Base-by-base conservation (phyloP, 2,888 invertebrate species). In the Polia nebulosa region DNA sequence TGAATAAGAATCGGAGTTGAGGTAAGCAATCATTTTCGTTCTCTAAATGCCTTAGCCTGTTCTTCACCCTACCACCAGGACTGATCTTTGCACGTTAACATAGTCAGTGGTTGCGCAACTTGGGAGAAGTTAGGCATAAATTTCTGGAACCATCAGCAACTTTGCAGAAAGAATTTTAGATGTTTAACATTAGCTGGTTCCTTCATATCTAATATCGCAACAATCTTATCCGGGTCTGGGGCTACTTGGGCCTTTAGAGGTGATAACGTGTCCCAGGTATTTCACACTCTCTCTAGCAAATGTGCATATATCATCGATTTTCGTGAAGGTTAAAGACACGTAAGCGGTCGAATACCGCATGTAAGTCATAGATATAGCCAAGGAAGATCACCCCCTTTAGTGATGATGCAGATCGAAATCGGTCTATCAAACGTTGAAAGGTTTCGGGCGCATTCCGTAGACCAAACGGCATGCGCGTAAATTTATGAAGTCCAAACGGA, bases 281-380 rank as follows among this genome's bases (percentile, higher is more conserved):
- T 17, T 49, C 0, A 27, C 4, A 17, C 2, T 8, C 8, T 49
- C 49, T 3, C 49, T 27, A 4, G 49, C 49, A 2, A 49, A 49
- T 1, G 9, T 27, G 2, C 47, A 47, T 3, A 25, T 47, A 3
- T 25, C 17, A n/a, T 25, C 47, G 47, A 5, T 47, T 47, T 2
- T 15, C 49, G 1, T 15, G 27, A 3, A 49, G 49, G 25, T 49
- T 49, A 3, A 52, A 52, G 0, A 52, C 1, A 1, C 52, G 52
- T 7, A 52, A 15, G 5, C 52, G 52, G 15, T 52, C 32, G 17
- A 52, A 52, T 20, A 52, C 52, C 20, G 52, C 52, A 34, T 22
- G 44, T 7, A 44, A 9, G 7, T 56, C 56, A n/a, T 56, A 25
- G 1, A 41, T 11, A 7, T 56, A 56, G 0, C 11, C 4, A 0